Conservation (phyloP, 2,113 vertebrate species). For the Toxotes jaculatrix region DNA sequence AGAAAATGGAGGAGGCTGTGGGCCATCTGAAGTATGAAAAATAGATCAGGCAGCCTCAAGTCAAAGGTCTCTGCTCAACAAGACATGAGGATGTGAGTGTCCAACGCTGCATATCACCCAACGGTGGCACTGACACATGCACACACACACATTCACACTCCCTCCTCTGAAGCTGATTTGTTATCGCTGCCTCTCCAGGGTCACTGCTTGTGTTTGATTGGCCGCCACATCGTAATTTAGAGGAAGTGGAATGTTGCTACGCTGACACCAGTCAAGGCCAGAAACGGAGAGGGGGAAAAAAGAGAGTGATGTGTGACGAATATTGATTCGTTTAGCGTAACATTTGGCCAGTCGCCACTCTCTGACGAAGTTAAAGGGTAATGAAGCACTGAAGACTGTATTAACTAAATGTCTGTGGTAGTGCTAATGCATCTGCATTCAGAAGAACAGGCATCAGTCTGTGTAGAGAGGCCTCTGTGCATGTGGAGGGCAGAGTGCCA, state of each 20-base stretch:
- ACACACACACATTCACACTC: slow-evolving; percentile 27
- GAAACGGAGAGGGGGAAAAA: slow-evolving; percentile 27
- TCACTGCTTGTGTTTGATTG: slow-evolving; percentile 72
- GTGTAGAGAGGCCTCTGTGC: not conserved
- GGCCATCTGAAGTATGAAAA: slow-evolving; percentile 43
- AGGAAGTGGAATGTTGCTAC: slow-evolving; percentile 73
- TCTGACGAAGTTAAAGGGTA: slow-evolving; percentile 35
- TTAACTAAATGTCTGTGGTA: not conserved
- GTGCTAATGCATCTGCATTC: slow-evolving; percentile 10
- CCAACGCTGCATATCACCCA: slow-evolving; percentile 25
- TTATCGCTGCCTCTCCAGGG: slow-evolving; percentile 73
- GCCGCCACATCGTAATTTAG: slow-evolving; percentile 67
- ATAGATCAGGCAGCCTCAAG: slow-evolving; percentile 52
- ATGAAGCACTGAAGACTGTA: slow-evolving; percentile 21
- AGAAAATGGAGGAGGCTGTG: slow-evolving; percentile 18
- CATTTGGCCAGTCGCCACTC: slow-evolving; percentile 30
- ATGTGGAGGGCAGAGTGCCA: not conserved
- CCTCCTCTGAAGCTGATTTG: slow-evolving; percentile 69
- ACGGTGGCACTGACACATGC: slow-evolving; percentile 21
- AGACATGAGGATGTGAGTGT: slow-evolving; percentile 44
- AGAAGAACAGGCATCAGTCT: not conserved
- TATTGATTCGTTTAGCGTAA: slow-evolving; percentile 48
- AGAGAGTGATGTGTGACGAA: slow-evolving; percentile 57
- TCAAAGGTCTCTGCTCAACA: slow-evolving; percentile 62
- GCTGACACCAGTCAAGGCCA: slow-evolving; percentile 69